These are phyloP conservation scores for Darevskia mixta DNA, from an alignment of 2,797 vertebrate genomes.

Conservation along the genomic window DNA sequence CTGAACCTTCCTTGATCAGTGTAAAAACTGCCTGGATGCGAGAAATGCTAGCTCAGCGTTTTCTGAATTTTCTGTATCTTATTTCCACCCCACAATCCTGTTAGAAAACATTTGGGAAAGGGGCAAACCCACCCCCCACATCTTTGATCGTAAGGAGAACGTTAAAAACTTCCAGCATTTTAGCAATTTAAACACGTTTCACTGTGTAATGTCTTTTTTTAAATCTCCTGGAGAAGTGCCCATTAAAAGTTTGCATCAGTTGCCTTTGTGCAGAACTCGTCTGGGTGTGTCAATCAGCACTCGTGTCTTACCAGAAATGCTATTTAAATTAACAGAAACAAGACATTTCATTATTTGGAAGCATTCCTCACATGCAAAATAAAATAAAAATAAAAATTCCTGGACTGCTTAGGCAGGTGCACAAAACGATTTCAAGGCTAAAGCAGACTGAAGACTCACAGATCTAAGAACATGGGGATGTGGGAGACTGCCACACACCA, in stretches of 20 bases:
- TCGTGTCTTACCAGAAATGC: slow-evolving; percentile 63
- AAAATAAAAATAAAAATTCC: too few relatives aligned
- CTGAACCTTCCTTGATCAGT: slow-evolving; percentile 21
- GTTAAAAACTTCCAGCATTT: slow-evolving; percentile 35
- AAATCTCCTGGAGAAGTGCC: slow-evolving; percentile 56
- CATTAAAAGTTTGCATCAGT: slow-evolving; percentile 52
- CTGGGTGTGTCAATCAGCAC: slow-evolving; percentile 11
- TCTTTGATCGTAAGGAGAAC: slow-evolving; percentile 48
- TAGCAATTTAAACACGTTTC: slow-evolving; percentile 47
- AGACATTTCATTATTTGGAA: slow-evolving; percentile 5
- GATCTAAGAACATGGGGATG: background rate
- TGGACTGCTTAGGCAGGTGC: too few relatives aligned
- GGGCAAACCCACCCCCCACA: background rate
- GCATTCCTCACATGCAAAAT: background rate
- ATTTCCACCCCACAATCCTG: slow-evolving; percentile 6
- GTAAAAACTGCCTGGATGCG: slow-evolving; percentile 38
- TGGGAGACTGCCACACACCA: too few relatives aligned
- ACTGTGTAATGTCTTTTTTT: slow-evolving; percentile 18
- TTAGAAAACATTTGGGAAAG: slow-evolving; percentile 43
- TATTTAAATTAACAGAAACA: slow-evolving; percentile 65
- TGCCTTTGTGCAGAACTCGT: slow-evolving; percentile 41
- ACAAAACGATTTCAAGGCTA: background rate
- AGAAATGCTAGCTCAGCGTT: slow-evolving; percentile 9
- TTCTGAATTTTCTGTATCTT: slow-evolving; percentile 35
- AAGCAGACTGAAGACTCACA: background rate